These are phyloP conservation scores for Harpagifer antarcticus DNA, from an alignment of 2,797 vertebrate genomes.

Conservation along the genomic window DNA sequence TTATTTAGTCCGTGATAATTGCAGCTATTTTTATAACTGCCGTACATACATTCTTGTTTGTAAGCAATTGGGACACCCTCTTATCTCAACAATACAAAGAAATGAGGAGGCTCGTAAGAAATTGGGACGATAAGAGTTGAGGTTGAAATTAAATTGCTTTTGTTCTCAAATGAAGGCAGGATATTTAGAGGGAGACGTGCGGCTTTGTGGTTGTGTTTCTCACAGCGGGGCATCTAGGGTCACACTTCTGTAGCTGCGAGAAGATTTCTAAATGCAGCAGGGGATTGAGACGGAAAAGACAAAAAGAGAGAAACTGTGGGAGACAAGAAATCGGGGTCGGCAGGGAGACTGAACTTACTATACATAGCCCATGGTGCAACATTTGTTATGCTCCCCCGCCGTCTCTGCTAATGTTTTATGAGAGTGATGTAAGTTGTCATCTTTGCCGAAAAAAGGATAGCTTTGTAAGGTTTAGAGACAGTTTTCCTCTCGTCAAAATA, in stretches of 20 bases:
- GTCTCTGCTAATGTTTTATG: conserved; percentile 33
- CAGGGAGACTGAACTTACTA: conserved; percentile 40
- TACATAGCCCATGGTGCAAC: conserved; percentile 4
- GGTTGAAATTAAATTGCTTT: conserved; percentile 43
- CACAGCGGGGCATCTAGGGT: conserved; percentile 28
- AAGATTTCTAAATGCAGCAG: conserved; percentile 49
- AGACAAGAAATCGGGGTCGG: conserved; percentile 16
- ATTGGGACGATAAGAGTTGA: conserved; percentile 47
- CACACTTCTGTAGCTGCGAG: conserved; percentile 52
- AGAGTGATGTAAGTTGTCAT: conserved; percentile 23
- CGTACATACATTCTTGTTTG: conserved; percentile 31
- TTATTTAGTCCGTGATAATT: conserved; percentile 24
- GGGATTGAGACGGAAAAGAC: conserved; percentile 35
- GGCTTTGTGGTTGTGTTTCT: conserved; percentile 35
- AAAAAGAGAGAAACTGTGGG: neutral
- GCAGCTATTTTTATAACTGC: conserved; percentile 32
- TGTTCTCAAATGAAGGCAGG: conserved; percentile 43
- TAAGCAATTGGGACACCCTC: conserved; percentile 26
- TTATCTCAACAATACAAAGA: conserved; percentile 29
- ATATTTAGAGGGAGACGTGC: conserved; percentile 34
- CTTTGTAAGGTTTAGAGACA: neutral
- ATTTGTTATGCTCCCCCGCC: neutral
- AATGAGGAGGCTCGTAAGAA: conserved; percentile 20
- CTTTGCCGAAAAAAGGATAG: conserved; percentile 11
- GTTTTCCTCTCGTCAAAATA: conserved; percentile 21